phyloP scores from a whole-genome alignment of 1,140 invertebrate species.

The Caenorhabditis briggsae region DNA sequence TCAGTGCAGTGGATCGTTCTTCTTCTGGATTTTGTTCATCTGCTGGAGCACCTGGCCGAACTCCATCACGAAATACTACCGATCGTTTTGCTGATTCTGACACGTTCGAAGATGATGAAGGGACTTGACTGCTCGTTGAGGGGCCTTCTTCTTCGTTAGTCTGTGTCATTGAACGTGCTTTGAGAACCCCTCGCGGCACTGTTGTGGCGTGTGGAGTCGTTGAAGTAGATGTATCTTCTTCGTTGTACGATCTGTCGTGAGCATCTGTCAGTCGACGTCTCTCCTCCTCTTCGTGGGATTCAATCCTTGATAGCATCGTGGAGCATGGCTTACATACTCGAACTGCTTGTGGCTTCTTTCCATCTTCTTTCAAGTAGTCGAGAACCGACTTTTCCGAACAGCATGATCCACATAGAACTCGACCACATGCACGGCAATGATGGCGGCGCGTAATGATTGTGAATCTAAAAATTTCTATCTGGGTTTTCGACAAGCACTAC shows the following conservation, averaged over 20 bases:
- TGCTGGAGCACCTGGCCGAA: constrained; percentile 45
- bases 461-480: background rate
- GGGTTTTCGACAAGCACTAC: background rate
- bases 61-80: constrained; percentile 55
- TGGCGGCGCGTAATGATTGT: constrained; percentile 54
- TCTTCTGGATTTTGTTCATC: constrained; percentile 9
- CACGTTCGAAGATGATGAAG: background rate
- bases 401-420: constrained; percentile 54
- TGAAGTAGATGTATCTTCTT: background rate
- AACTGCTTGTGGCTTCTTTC: constrained; percentile 31
- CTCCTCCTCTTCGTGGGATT: constrained; percentile 31
- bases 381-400: constrained; percentile 46
- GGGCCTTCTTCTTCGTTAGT: constrained; percentile 2
- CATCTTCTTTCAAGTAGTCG: constrained; percentile 56
- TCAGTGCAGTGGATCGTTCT: constrained; percentile 55
- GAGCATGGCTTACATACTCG: constrained; percentile 54
- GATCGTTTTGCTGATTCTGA: constrained; percentile 23
- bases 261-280: background rate
- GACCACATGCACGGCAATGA: constrained; percentile 61
- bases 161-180: background rate
- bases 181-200: constrained; percentile 53
- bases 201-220: no score
- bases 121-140: constrained; percentile 3
- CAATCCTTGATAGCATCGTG: constrained; percentile 56
- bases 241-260: background rate